A percentile compares a stretch with the other conserved stretches of the same genome.
Evolutionary conservation across 2,888 invertebrate genomes (phyloP).

Genomic region (Sesia apiformis): DNA sequence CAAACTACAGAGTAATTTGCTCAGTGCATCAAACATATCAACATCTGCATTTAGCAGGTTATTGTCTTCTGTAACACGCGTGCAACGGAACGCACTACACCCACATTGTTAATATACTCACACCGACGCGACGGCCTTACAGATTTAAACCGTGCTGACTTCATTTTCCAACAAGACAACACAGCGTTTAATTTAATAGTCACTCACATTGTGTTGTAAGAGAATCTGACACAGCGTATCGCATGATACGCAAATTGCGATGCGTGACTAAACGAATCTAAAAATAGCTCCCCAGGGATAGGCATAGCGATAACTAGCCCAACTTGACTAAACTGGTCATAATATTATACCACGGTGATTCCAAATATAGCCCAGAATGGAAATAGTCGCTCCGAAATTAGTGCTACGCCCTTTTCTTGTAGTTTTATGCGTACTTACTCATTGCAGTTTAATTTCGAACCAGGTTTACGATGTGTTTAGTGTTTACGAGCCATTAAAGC

Average conservation of each 20-base stretch:
- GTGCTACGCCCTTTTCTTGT: not conserved
- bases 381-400: conserved; percentile 20
- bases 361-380: conserved; percentile 40
- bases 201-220: not conserved
- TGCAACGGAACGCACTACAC: not conserved
- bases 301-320: conserved; percentile 48
- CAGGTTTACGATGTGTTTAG: not conserved
- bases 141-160: not conserved
- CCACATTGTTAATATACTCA: not conserved
- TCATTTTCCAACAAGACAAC: not conserved
- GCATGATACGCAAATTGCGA: not conserved
- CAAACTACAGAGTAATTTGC: not conserved
- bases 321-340: conserved; percentile 42
- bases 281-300: conserved; percentile 49
- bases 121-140: not conserved
- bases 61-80: not conserved
- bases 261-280: conserved; percentile 49
- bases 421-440: not conserved
- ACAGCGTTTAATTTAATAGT: not conserved
- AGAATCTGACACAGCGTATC: not conserved
- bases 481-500: not conserved
- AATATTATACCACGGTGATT: conserved; percentile 28
- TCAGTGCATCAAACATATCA: not conserved
- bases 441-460: not conserved
- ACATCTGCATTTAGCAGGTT: not conserved